These are phyloP conservation scores for Tympanoctomys barrerae DNA, from an alignment of 2,797 vertebrate species.

Conservation along the genomic window DNA sequence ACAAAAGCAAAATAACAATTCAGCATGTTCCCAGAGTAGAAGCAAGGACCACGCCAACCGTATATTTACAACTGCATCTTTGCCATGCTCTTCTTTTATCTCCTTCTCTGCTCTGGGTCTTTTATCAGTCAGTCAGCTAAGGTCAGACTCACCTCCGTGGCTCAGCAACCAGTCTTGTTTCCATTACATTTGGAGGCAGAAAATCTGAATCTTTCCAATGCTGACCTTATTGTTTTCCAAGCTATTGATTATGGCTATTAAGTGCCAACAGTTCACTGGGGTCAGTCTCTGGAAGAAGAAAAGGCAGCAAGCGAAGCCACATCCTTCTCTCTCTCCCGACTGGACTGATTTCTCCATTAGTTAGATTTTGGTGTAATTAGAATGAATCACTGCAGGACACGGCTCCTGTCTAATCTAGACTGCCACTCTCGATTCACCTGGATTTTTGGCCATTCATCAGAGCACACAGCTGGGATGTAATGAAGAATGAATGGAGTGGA, in stretches of 20 bases:
- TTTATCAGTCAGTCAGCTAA: slow-evolving; percentile 77
- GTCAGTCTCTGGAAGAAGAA: slow-evolving; percentile 76
- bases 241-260: slow-evolving; percentile 83
- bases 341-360: slow-evolving; percentile 54
- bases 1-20: slow-evolving; percentile 6
- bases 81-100: slow-evolving; percentile 56
- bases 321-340: slow-evolving; percentile 35
- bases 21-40: slow-evolving; percentile 5
- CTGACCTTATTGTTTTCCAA: slow-evolving; percentile 83
- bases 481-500: slow-evolving; percentile 39
- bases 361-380: slow-evolving; percentile 63
- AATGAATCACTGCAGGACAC: slow-evolving; percentile 55
- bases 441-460: slow-evolving; percentile 62
- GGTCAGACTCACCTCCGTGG: slow-evolving; percentile 84
- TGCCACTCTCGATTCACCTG: slow-evolving; percentile 26
- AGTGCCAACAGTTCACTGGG: slow-evolving; percentile 76
- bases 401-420: neutral
- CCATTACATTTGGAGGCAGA: slow-evolving; percentile 77
- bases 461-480: neutral
- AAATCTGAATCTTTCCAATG: slow-evolving; percentile 81
- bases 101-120: slow-evolving; percentile 60
- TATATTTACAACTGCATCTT: slow-evolving; percentile 60
- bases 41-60: neutral
- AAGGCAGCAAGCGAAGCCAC: slow-evolving; percentile 58
- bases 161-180: slow-evolving; percentile 74